Evolutionary conservation across 2,888 invertebrate species (phyloP), one percentile per base, ranked within the genome.

Genomic region (Dyspetes luteomarginatus): DNA sequence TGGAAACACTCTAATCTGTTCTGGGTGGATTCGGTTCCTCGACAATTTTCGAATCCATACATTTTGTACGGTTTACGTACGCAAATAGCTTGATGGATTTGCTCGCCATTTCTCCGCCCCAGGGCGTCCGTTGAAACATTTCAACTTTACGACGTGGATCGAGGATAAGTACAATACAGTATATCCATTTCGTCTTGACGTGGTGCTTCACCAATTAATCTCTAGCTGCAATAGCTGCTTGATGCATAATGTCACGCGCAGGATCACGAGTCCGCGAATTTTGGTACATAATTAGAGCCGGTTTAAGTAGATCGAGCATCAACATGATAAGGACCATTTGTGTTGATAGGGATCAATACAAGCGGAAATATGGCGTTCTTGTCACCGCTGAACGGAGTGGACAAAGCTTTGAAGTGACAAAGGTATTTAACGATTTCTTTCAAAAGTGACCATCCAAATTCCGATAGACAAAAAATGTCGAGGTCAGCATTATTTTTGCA

Each of bases 141-240:
- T 67, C 71, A 2, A 75, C 19, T 60, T 80, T 75, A 26, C 73
- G 72, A 4, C 67, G 72, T 9, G 78, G 72, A 17, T 78, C 78
- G 15, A 71, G 65, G 26, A 67, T 72, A 9, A 78, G 45, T 17
- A 65, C 60, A 3, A 55, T 50, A 50, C 67, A 48, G 43, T 78
- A 67, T 24, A 78, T 50, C 67, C 67, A 78, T 52, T 78, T 78
- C 0, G 58, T 9, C 17, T 60, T 55, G 0, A 3, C 5, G 41
- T 72, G 73, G 19, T 73, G 62, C 28, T 78, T 78, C n/a, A 67
- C 24, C 19, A 78, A 19, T 41, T 73, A 60, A 43, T 78, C 78
- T 4, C 78, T 22, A 5, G 56, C 64, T 45, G 65, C 71, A 28
- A 64, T 26, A 22, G 58, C 56, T 7, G 56, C 65, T 15, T 28